Percentiles rank a stretch among this genome's conserved stretches.
Conservation (phyloP, 64 coral and sea anemone species). For the Dendrophyllia cribrosa region DNA sequence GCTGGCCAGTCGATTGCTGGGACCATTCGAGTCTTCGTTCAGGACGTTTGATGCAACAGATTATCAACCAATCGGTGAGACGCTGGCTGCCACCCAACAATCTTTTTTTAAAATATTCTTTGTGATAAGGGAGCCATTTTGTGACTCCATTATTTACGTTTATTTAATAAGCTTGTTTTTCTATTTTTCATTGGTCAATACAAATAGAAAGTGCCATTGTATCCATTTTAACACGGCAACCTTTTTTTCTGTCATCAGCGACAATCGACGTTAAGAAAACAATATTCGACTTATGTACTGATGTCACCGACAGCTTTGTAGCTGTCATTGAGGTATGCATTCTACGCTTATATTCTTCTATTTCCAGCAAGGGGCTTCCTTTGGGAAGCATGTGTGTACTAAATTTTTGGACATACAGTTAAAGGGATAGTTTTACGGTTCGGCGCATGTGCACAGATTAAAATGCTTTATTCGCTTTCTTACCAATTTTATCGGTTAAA, state of each 20-base stretch:
- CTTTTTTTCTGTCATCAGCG: slow-evolving; percentile 54
- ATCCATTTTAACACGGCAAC: too few species aligned
- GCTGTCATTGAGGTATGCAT: slow-evolving; percentile 90
- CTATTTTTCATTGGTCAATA: neutral
- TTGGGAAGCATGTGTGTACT: too few species aligned
- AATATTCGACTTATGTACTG: slow-evolving; percentile 82
- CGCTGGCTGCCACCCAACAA: too few species aligned
- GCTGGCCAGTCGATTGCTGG: slow-evolving; percentile 71
- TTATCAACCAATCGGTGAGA: slow-evolving; percentile 93
- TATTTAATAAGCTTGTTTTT: neutral
- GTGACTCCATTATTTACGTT: neutral
- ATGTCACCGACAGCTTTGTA: slow-evolving; percentile 83
- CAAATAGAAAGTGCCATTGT: neutral
- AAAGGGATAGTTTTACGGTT: too few species aligned
- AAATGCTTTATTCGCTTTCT: too few species aligned
- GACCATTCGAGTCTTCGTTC: slow-evolving; percentile 90
- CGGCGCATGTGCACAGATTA: too few species aligned
- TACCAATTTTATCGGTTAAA: too few species aligned
- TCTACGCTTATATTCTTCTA: neutral
- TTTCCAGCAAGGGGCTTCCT: too few species aligned
- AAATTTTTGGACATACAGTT: too few species aligned
- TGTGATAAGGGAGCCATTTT: neutral
- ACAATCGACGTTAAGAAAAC: slow-evolving; percentile 99
- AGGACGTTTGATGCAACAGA: slow-evolving; percentile 91
- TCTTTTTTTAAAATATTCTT: neutral